Conservation (phyloP, 37 sponge, comb jelly and placozoan species). For the Amphimedon queenslandica region DNA sequence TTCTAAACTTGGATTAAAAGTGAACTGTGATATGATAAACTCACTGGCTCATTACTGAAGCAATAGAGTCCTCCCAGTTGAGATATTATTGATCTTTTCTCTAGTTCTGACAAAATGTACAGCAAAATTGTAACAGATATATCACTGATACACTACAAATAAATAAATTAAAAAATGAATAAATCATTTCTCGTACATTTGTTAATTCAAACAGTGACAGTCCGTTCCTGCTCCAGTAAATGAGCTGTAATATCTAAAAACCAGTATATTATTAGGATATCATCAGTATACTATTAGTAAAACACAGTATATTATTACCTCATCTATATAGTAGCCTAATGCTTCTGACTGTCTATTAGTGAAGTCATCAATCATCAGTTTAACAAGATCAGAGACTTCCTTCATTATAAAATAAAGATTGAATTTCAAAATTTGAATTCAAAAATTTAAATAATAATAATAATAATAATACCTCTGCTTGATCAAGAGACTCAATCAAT, state of each 20-base stretch:
- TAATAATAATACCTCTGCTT: slow-evolving; percentile 28
- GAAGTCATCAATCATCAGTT: slow-evolving; percentile 28
- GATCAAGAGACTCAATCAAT: not conserved
- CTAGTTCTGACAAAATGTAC: not conserved
- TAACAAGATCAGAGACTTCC: slow-evolving; percentile 32
- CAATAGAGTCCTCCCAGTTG: slow-evolving; percentile 16
- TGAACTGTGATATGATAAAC: too few relatives aligned
- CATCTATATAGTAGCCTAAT: slow-evolving; percentile 3
- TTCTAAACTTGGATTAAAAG: too few relatives aligned
- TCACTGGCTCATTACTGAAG: slow-evolving; percentile 4
- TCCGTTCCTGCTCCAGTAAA: slow-evolving; percentile 66
- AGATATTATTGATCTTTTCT: slow-evolving; percentile 13
- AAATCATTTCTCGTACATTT: slow-evolving; percentile 23
- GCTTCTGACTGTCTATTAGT: slow-evolving; percentile 10
- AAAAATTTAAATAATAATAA: too few relatives aligned
- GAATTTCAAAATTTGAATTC: not conserved
- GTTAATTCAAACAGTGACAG: slow-evolving; percentile 34
- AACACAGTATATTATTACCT: too few relatives aligned
- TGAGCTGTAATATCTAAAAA: slow-evolving; percentile 40
- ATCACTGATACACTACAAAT: not conserved
- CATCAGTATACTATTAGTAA: not conserved
- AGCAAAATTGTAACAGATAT: not conserved
- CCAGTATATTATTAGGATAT: not conserved
- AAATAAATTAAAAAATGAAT: not conserved
- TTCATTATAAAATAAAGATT: not conserved